These are phyloP conservation scores for Menura novaehollandiae DNA, from an alignment of 2,113 vertebrate genomes.

Conservation along the genomic window DNA sequence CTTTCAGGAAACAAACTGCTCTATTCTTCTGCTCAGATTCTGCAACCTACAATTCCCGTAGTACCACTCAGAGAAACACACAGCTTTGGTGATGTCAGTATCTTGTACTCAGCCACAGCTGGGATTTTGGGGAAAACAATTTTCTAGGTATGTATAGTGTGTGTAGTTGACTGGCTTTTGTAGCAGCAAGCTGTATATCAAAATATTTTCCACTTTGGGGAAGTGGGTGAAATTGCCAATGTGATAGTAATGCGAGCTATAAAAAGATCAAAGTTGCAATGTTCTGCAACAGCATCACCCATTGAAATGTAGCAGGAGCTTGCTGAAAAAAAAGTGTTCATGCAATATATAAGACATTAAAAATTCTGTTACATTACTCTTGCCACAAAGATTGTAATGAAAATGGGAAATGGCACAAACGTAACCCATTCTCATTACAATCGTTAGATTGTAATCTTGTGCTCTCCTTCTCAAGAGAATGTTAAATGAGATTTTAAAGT, in stretches of 20 bases:
- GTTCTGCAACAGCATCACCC: slow-evolving; percentile 46
- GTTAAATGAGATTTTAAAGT: slow-evolving; percentile 82
- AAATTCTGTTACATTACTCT: slow-evolving; percentile 81
- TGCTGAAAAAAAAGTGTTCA: slow-evolving; percentile 58
- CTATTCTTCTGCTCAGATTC: neutral
- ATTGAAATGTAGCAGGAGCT: slow-evolving; percentile 55
- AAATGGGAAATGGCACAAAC: slow-evolving; percentile 79
- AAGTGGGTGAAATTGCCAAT: slow-evolving; percentile 71
- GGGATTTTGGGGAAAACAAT: slow-evolving; percentile 27
- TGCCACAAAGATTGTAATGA: slow-evolving; percentile 81
- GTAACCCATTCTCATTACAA: slow-evolving; percentile 82
- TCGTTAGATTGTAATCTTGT: slow-evolving; percentile 79
- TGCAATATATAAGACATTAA: slow-evolving; percentile 78
- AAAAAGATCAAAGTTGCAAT: slow-evolving; percentile 75
- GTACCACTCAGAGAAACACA: slow-evolving; percentile 22
- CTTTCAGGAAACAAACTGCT: neutral
- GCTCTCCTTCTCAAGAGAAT: slow-evolving; percentile 77
- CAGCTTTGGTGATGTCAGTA: neutral
- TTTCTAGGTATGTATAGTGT: slow-evolving; percentile 39
- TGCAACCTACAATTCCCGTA: slow-evolving; percentile 28
- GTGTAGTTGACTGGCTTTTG: slow-evolving; percentile 53
- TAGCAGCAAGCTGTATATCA: slow-evolving; percentile 64
- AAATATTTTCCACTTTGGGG: slow-evolving; percentile 69
- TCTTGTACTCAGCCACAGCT: neutral
- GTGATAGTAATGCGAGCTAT: slow-evolving; percentile 66